A percentile compares a stretch with the other conserved stretches of the same genome.
These are phyloP conservation scores for Balaeniceps rex DNA, from an alignment of 2,113 vertebrate species.

Conservation along the genomic window DNA sequence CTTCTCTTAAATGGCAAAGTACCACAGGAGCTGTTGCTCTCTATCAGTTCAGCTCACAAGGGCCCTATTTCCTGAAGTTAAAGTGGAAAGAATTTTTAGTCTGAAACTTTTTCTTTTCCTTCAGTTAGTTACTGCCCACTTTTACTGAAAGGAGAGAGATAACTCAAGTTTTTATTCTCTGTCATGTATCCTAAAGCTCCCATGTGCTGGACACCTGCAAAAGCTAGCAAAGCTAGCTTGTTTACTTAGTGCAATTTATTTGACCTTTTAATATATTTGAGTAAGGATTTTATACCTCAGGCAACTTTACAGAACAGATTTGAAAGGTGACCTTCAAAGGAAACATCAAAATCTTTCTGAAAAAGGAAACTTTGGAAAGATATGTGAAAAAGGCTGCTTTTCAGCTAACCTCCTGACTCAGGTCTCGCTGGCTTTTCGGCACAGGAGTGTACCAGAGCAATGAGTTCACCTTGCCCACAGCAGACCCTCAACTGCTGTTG, in stretches of 20 bases:
- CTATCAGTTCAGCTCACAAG: not conserved
- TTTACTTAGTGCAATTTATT: conserved; percentile 66
- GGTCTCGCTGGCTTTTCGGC: not conserved
- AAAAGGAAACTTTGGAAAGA: conserved; percentile 42
- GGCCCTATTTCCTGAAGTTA: not conserved
- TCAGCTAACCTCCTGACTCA: conserved; percentile 30
- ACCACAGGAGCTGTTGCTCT: not conserved
- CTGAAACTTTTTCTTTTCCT: conserved; percentile 4
- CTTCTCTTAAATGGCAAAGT: not conserved
- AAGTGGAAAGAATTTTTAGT: conserved; percentile 14
- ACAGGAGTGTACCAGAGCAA: not conserved
- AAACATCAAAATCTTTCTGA: conserved; percentile 46
- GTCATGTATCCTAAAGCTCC: conserved; percentile 39
- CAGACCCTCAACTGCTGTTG: not conserved
- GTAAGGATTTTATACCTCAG: conserved; percentile 65
- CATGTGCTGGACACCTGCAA: conserved; percentile 61
- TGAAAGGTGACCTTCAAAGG: conserved; percentile 65
- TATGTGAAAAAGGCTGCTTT: conserved; percentile 19
- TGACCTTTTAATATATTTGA: conserved; percentile 74
- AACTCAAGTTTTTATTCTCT: conserved; percentile 62
- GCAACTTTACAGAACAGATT: conserved; percentile 53
- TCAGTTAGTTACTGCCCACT: not conserved
- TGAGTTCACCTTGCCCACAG: not conserved
- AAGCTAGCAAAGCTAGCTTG: conserved; percentile 54
- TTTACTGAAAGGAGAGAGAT: conserved; percentile 40